Base-by-base conservation (phyloP, 2,888 invertebrate genomes). In the Lithophane leautieri region DNA sequence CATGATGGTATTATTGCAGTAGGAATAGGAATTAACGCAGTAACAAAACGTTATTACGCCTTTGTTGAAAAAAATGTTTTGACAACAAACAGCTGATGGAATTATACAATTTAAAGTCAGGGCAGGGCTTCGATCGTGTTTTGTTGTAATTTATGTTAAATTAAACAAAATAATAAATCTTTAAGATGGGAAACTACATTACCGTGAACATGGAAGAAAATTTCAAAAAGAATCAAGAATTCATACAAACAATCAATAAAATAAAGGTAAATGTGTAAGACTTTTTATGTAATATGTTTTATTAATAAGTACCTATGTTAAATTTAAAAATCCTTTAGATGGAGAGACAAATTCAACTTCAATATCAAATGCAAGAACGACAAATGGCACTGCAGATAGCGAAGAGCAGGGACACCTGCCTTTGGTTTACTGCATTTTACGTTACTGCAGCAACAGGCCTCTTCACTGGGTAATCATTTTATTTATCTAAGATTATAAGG, bases 261-360 rank as follows among this genome's bases (percentile, higher is more conserved):
- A 96, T 97, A 74, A 97, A 97, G 94, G 98, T 97, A 93, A 62
- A 67, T 22, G 22, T 50, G 12, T 72, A 12, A 28, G 2, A 34
- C 1, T 9, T 72, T 25, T 28, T 73, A 67, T 52, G 44, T 19
- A 42, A 50, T 50, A 50, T 76, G 47, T 70, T 71, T 71, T 52
- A 40, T 54, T 58, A n/a, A 16, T 34, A 60, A 22, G 44, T 34
- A n/a, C n/a, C n/a, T n/a, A 68, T 50, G 60, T 44, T n/a, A 56
- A 60, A 16, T 40, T n/a, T n/a, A n/a, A 11, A 54, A n/a, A 22
- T 73, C 22, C 85, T 90, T 73, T 76, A 97, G 98, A 97, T 98
- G 96, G 98, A 98, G 90, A 96, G 98, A 78, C 98, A 98, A 95
- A 97, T 98, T 84, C 98, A 98, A 91, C 97, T 98, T 97, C 98